phyloP scores from a whole-genome alignment of 2,113 vertebrate species.

The Melanerpes aurifrons region DNA sequence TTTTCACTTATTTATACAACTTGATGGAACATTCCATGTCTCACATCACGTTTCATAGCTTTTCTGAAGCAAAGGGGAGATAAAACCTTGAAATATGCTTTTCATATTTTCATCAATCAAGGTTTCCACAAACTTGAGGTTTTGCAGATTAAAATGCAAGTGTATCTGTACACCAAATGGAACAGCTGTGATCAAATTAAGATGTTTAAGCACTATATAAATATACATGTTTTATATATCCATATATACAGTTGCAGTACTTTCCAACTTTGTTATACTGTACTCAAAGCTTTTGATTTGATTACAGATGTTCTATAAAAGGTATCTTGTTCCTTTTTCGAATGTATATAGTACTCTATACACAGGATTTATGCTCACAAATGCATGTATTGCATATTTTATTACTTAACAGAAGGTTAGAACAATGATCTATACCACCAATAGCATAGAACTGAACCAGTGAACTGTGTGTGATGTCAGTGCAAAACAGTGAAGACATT shows the following conservation, averaged over 20 bases:
- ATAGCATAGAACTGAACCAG: background rate
- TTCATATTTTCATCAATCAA: constrained; percentile 11
- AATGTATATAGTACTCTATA: background rate
- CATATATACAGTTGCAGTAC: background rate
- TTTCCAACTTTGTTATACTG: background rate
- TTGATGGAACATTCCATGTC: constrained; percentile 16
- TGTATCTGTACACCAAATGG: constrained; percentile 18
- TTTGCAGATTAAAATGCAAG: constrained; percentile 46
- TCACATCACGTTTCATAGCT: background rate
- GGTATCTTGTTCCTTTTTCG: background rate
- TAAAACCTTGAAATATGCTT: constrained; percentile 29
- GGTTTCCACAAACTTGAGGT: background rate
- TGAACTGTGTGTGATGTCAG: background rate
- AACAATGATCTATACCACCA: background rate
- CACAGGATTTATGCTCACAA: background rate
- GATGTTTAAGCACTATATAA: background rate
- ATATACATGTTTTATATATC: background rate
- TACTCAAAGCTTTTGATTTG: background rate
- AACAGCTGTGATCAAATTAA: constrained; percentile 8
- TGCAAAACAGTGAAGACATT: background rate
- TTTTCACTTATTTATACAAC: constrained; percentile 57
- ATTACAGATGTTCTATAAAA: background rate
- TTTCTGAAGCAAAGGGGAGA: constrained; percentile 24
- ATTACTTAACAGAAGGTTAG: background rate
- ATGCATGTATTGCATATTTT: background rate